Base-by-base conservation (phyloP, 2,113 vertebrate genomes). In the Esox niger region DNA sequence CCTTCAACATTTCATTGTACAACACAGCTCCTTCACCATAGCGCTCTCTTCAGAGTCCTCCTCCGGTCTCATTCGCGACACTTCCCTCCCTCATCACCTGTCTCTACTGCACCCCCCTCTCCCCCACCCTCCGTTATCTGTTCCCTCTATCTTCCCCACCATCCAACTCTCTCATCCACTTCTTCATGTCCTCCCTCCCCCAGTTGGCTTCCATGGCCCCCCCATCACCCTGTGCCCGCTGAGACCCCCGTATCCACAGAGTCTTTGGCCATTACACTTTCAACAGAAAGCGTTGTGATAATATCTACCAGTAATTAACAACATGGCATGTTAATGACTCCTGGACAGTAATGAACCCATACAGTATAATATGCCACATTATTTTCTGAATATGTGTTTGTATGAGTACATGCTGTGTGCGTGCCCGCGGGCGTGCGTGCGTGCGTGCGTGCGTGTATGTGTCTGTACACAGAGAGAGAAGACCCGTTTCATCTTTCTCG, bases 1-100 rank as follows among this genome's bases (percentile, higher is more conserved):
- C 13, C 38, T 3, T 78, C 95, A 58, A 88, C 93, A 95, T 52
- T 89, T 94, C 0, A 83, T 98, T 68, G 80, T 98, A 66, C 95
- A 96, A 29, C 93, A 83, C 57, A 88, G 94, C 25, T 86, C 92
- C n/a, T 67, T 95, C 38, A 93, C 94, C 0, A 66, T 92, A 60
- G 55, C 82, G 75, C 25, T 84, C 92, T 4, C 62, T 74, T 93
- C 93, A 91, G 62, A 89, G 93, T 2, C 54, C 63, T 66, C 77
- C 26, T 65, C 69, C 59, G 63, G 63, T 1, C 84, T 90, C 6
- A 20, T 88, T 58, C 87, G 60, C 66, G 75, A 62, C 90, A 87
- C 62, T 77, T 91, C 85, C 91, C 75, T 95, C 20, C 68, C 93
- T 0, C 88, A 90, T 6, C 25, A 91, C 4, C 84, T 87, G 26